Evolutionary conservation across 2,888 invertebrate species (phyloP), one percentile per base, ranked within the genome.

Genomic region (Noctua comes): DNA sequence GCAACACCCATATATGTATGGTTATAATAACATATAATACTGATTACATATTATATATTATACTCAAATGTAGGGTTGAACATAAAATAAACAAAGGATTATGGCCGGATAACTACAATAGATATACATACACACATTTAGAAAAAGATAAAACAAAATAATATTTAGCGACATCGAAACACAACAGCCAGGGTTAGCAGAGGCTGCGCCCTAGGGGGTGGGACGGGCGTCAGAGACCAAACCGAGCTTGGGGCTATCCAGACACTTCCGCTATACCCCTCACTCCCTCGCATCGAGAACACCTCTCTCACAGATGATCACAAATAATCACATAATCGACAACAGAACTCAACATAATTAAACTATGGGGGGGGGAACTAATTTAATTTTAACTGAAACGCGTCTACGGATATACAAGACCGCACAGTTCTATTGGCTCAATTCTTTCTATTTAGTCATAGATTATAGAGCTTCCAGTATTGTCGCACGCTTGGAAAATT

Each of bases 241-340:
- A 95, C 96, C 95, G 95, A 95, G 95, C 93, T 94, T 90, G 95
- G 96, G 95, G 95, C 95, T 95, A 94, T 95, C 95, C 95, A 94
- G 95, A 96, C 96, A 96, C 96, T 95, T 95, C 95, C 95, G 96
- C 96, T 95, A 95, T 96, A 96, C 96, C 96, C 96, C 96, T 95
- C 96, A 96, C 96, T 96, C 96, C 96, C 96, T 96, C 96, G 95
- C 95, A 96, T 96, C 96, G 96, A 96, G 96, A 96, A 97, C 96
- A 97, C 96, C 96, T 96, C 96, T 96, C 96, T 96, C 96, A 96
- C 96, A 96, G 94, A 96, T 96, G 95, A 95, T 95, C 94, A 96
- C 95, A 97, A 96, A 95, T 95, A 95, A 95, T 95, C 93, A 95
- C 92, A 94, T 93, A 95, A 95, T 93, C 93, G 95, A 96, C 93